Base-by-base conservation (phyloP, 2,113 vertebrate species). In the Mus musculus region DNA sequence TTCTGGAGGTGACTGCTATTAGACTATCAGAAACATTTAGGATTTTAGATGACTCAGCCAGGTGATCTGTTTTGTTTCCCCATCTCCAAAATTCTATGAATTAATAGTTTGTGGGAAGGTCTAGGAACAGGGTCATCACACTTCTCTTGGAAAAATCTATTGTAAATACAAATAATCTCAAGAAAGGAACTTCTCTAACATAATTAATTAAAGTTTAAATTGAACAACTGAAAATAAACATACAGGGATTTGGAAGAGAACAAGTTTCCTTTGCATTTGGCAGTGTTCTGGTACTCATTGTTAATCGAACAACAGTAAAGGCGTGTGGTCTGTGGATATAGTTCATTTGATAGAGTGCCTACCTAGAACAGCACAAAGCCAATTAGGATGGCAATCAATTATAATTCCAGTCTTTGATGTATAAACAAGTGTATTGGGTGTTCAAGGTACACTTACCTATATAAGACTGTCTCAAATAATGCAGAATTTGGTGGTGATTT, bases 61-160 rank as follows among this genome's bases (percentile, higher is more conserved):
- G 52, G 69, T 76, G 77, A 72, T 63, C 56, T 63, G n/a, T 93
- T 75, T 65, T 81, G 78, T 87, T 26, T 33, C 12, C 13, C 30
- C n/a, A 91, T 59, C 28, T 88, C 61, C 90, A 86, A 67, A 63
- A 36, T 93, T 91, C 56, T 91, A n/a, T 95, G 93, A 94, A 76
- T 96, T 82, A 96, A 93, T 39, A 63, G 20, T 89, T 94, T 93
- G 73, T 95, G 77, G 84, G 71, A 17, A 91, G 63, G 49, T n/a
- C 56, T 96, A 56, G 69, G 81, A 91, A 94, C 1, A 52, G 8
- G 78, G 24, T 56, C 63, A 86, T 89, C 56, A 94, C 42, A 63
- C 91, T 94, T 94, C 93, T 96, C 93, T 96, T 90, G 89, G 90
- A 93, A 97, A 97, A 95, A 87, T 72, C 22, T 46, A 85, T 90